A percentile compares a stretch with the other conserved stretches of the same genome.
Conservation (phyloP, 2,888 invertebrate genomes). For the Lamellibrachia columna region DNA sequence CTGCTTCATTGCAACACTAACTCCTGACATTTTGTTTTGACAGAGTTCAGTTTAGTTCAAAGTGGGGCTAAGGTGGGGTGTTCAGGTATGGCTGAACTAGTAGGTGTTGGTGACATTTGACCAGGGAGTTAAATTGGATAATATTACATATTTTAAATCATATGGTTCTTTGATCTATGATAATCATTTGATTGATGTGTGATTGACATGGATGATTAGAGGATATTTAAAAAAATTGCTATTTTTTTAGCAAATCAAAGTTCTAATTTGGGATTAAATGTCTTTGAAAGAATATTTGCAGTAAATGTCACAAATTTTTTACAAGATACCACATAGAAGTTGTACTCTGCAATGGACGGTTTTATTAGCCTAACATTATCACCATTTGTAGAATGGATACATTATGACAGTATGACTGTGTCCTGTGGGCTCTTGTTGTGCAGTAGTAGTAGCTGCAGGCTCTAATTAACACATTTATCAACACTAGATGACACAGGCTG, state of each 20-base stretch:
- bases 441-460: background rate
- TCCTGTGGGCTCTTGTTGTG: background rate
- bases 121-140: background rate
- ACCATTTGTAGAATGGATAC: background rate
- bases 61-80: background rate
- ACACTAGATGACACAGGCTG: background rate
- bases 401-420: background rate
- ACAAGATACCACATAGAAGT: too few relatives aligned
- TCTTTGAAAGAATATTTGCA: too few relatives aligned
- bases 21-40: background rate
- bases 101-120: background rate
- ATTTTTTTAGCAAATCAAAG: too few relatives aligned
- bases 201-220: background rate
- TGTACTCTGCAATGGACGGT: too few relatives aligned
- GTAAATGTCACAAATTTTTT: too few relatives aligned
- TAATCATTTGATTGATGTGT: background rate
- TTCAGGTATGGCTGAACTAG: background rate
- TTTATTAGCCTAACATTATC: background rate
- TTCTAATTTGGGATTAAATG: too few relatives aligned
- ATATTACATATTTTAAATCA: background rate
- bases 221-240: background rate
- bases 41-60: background rate
- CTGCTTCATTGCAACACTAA: background rate
- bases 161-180: background rate
- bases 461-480: background rate